Evolutionary conservation across 1,140 invertebrate species (phyloP).

Genomic region (Palaemon carinicauda): DNA sequence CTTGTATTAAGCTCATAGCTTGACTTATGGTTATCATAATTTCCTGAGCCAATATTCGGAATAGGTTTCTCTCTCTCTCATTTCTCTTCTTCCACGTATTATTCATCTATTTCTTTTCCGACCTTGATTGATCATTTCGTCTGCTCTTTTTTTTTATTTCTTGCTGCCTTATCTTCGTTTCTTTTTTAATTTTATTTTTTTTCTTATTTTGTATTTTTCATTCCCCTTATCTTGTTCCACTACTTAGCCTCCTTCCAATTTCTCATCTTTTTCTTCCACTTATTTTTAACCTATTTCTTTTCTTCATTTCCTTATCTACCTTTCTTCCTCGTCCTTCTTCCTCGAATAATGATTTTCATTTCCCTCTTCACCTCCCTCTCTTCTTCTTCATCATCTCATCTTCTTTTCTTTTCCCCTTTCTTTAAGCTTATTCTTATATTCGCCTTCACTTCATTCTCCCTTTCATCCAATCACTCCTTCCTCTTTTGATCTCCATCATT

Average conservation of each 20-base stretch:
- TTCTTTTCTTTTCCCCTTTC: background rate
- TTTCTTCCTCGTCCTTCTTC: background rate
- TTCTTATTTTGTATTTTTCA: background rate
- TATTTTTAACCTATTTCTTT: background rate
- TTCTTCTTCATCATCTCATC: background rate
- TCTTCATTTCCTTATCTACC: background rate
- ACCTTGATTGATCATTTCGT: too few relatives aligned
- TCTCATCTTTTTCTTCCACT: background rate
- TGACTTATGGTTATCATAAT: background rate
- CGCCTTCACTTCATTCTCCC: background rate
- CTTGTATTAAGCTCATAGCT: too few relatives aligned
- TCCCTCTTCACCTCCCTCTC: too few relatives aligned
- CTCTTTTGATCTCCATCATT: too few relatives aligned
- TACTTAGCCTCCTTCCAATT: too few relatives aligned
- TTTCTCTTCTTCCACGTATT: background rate
- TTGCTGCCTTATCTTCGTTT: background rate
- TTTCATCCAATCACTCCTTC: too few relatives aligned
- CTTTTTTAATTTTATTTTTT: background rate
- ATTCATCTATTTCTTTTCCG: background rate
- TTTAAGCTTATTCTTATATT: background rate
- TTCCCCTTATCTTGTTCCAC: too few relatives aligned
- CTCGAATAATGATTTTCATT: background rate
- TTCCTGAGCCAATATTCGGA: background rate
- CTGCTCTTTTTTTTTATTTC: background rate
- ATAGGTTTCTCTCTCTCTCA: background rate